These are phyloP conservation scores for Neodiprion pinetum DNA, from an alignment of 1,140 invertebrate species.

Conservation along the genomic window DNA sequence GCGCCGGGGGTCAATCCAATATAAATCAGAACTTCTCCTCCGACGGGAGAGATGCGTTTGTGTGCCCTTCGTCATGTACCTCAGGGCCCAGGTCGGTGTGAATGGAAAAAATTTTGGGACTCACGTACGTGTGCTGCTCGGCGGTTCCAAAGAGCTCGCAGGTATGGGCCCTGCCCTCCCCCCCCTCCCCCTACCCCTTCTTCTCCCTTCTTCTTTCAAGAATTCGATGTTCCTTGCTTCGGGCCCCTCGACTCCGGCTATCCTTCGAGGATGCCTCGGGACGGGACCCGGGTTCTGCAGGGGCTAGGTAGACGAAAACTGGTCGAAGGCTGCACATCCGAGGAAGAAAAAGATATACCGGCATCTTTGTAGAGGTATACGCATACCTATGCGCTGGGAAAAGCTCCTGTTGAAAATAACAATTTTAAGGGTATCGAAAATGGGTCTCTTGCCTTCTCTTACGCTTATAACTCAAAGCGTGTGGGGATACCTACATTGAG, in stretches of 20 bases:
- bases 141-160: slow-evolving; percentile 37
- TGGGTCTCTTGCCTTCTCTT: not conserved
- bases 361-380: too few species aligned
- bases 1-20: slow-evolving; percentile 52
- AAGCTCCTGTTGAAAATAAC: not conserved
- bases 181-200: slow-evolving; percentile 29
- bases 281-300: slow-evolving; percentile 14
- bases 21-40: slow-evolving; percentile 52
- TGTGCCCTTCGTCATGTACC: not conserved
- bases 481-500: too few species aligned
- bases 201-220: not conserved
- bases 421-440: slow-evolving; percentile 1
- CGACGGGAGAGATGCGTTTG: not conserved
- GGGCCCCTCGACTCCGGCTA: not conserved
- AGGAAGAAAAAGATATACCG: not conserved
- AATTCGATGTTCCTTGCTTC: slow-evolving; percentile 10
- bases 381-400: not conserved
- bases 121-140: slow-evolving; percentile 24
- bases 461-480: not conserved
- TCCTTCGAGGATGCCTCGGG: not conserved
- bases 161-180: slow-evolving; percentile 42
- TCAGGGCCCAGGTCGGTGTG: not conserved
- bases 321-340: not conserved
- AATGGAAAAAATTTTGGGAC: not conserved
- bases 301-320: not conserved